phyloP scores from a whole-genome alignment of 2,888 invertebrate species.

The Dicycla oo region DNA sequence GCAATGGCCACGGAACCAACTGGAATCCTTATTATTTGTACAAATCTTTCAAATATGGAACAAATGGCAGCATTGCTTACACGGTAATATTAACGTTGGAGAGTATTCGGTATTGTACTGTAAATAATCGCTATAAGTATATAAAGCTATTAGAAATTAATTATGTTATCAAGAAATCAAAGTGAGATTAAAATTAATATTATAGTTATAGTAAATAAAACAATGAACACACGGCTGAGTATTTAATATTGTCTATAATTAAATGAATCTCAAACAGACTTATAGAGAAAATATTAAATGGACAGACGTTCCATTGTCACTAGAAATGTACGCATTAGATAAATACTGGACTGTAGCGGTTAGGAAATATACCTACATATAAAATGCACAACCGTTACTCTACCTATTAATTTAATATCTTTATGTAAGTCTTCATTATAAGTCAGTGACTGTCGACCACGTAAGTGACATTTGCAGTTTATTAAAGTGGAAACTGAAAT shows the following conservation, averaged over 20 bases:
- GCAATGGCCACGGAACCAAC: conserved; percentile 33
- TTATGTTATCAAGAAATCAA: conserved; percentile 87
- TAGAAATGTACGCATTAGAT: conserved; percentile 80
- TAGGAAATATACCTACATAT: conserved; percentile 74
- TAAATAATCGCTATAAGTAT: conserved; percentile 86
- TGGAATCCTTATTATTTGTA: conserved; percentile 23
- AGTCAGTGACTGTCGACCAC: conserved; percentile 53
- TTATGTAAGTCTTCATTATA: conserved; percentile 75
- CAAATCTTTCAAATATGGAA: conserved; percentile 50
- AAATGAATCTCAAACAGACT: conserved; percentile 79
- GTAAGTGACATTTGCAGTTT: conserved; percentile 42
- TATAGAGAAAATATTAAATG: conserved; percentile 78
- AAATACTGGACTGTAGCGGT: conserved; percentile 77
- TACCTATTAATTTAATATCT: conserved; percentile 71
- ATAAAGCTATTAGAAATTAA: conserved; percentile 85
- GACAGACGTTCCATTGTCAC: conserved; percentile 77
- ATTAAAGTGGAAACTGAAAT: background rate
- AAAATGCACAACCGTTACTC: conserved; percentile 82
- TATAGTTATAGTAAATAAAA: conserved; percentile 78
- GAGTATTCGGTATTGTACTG: conserved; percentile 78
- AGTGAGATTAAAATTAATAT: conserved; percentile 88
- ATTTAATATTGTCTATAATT: conserved; percentile 79
- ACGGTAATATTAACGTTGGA: conserved; percentile 70
- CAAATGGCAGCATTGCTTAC: conserved; percentile 72
- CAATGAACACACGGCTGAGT: conserved; percentile 73